Evolutionary conservation across 1,140 invertebrate genomes (phyloP).

Genomic region (Pseudomyrmex dendroicus): DNA sequence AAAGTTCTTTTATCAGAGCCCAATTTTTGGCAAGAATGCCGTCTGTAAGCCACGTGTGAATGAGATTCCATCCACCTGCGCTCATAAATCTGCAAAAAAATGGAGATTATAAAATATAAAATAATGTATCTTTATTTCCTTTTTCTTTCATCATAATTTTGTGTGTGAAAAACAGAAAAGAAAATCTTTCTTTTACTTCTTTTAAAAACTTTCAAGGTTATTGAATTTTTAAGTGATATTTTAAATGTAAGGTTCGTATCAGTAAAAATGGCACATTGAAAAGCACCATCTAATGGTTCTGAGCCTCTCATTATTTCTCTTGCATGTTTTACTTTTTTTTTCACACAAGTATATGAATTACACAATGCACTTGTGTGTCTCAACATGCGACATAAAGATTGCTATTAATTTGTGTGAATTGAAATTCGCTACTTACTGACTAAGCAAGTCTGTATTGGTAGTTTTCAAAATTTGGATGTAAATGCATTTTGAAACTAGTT

Average conservation of each 20-base stretch:
- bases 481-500: conserved; percentile 97
- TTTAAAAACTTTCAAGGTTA: not conserved
- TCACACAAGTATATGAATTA: conserved; percentile 63
- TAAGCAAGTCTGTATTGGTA: conserved; percentile 93
- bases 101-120: conserved; percentile 35
- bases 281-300: conserved; percentile 77
- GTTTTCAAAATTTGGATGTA: conserved; percentile 97
- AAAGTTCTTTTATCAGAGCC: conserved; percentile 93
- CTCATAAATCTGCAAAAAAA: conserved; percentile 90
- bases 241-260: conserved; percentile 74
- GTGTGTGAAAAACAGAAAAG: not conserved
- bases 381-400: conserved; percentile 65
- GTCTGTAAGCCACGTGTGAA: conserved; percentile 95
- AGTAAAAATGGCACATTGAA: conserved; percentile 72
- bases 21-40: conserved; percentile 93
- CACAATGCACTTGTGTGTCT: conserved; percentile 59
- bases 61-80: conserved; percentile 95
- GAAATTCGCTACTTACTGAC: conserved; percentile 87
- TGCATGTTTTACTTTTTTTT: conserved; percentile 70
- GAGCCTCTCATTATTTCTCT: conserved; percentile 73
- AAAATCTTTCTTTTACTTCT: not conserved
- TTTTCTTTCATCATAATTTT: not conserved
- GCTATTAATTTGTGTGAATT: not conserved
- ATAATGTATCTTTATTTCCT: not conserved
- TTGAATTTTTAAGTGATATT: conserved; percentile 1